These are phyloP conservation scores for Acanthaster planci DNA, from an alignment of 35 echinoderm and acorn worm species.

Conservation along the genomic window DNA sequence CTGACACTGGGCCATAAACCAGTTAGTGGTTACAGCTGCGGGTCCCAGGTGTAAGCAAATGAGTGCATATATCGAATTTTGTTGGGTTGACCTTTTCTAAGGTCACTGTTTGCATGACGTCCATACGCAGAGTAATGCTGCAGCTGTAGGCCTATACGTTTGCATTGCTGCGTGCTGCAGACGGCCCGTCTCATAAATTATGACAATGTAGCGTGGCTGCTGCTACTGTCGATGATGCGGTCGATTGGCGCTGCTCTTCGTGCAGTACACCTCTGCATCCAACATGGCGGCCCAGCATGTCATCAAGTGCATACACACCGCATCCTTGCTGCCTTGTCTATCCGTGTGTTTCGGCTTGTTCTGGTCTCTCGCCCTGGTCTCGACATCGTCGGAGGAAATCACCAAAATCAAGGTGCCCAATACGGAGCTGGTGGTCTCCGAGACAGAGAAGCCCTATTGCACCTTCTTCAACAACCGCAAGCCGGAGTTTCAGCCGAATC, in stretches of 20 bases:
- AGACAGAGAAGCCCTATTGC: constrained; percentile 52
- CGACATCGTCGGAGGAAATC: neutral
- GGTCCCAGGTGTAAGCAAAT: too few species aligned
- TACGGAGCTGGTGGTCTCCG: neutral
- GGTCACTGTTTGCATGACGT: too few species aligned
- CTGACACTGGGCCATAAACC: too few species aligned
- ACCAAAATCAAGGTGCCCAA: neutral
- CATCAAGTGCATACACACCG: neutral
- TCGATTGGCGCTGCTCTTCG: neutral
- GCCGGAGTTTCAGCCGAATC: constrained; percentile 82
- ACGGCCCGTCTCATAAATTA: constrained; percentile 23
- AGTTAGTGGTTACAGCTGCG: too few species aligned
- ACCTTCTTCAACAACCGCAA: constrained; percentile 96
- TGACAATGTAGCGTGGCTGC: too few species aligned
- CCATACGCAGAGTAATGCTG: too few species aligned
- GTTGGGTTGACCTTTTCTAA: too few species aligned
- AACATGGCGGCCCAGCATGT: constrained; percentile 15
- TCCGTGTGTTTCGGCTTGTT: neutral
- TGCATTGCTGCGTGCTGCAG: neutral
- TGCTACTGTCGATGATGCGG: neutral
- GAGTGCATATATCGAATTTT: too few species aligned
- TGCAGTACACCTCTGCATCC: neutral
- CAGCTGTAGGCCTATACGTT: too few species aligned
- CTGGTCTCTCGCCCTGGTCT: neutral
- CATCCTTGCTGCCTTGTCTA: neutral